phyloP scores from a whole-genome alignment of 2,888 invertebrate genomes.

The Pardosa pseudoannulata region DNA sequence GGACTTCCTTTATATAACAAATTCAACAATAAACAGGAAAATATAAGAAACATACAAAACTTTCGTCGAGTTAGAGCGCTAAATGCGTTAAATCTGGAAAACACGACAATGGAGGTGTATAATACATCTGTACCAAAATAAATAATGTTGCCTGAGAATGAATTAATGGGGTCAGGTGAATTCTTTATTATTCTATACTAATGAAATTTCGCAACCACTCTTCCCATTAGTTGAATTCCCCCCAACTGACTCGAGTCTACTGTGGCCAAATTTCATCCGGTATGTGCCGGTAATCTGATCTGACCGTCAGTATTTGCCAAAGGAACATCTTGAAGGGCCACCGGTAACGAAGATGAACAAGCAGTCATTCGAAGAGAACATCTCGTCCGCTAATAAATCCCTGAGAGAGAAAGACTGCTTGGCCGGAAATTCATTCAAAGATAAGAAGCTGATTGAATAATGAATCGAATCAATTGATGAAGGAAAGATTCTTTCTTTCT shows the following conservation, averaged over 20 bases:
- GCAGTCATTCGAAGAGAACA: neutral
- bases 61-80: too few relatives aligned
- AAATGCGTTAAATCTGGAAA: too few relatives aligned
- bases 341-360: conserved; percentile 53
- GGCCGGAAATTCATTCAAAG: neutral
- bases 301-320: conserved; percentile 17
- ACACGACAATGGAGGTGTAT: too few relatives aligned
- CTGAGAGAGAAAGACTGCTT: neutral
- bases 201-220: conserved; percentile 27
- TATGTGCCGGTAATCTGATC: conserved; percentile 5
- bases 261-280: neutral
- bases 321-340: neutral
- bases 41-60: too few relatives aligned
- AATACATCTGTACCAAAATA: too few relatives aligned
- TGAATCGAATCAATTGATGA: neutral
- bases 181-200: conserved; percentile 32
- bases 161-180: conserved; percentile 36
- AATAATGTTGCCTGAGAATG: conserved; percentile 22
- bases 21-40: too few relatives aligned
- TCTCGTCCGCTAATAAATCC: neutral
- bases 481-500: too few relatives aligned
- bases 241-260: neutral
- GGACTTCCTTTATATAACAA: too few relatives aligned
- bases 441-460: neutral
- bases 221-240: too few relatives aligned